These are phyloP conservation scores for Apamea anceps DNA, from an alignment of 2,888 invertebrate species.

Conservation along the genomic window DNA sequence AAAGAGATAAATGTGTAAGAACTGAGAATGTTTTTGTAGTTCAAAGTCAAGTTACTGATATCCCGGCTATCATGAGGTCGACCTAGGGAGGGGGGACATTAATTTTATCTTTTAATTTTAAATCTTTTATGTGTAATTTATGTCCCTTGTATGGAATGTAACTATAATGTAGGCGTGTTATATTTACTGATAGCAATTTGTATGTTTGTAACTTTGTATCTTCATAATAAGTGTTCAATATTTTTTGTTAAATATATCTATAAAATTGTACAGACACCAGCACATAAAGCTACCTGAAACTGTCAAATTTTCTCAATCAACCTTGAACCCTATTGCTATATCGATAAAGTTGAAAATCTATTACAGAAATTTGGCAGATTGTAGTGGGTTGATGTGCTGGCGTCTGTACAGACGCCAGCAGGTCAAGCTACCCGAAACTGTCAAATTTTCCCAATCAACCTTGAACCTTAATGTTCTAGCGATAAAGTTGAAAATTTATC, in stretches of 20 bases:
- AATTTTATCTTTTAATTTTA: slow-evolving; percentile 7
- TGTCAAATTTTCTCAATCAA: too few relatives aligned
- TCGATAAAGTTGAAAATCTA: too few relatives aligned
- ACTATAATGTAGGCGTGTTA: slow-evolving; percentile 9
- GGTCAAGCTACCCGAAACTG: too few relatives aligned
- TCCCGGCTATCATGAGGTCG: slow-evolving; percentile 11
- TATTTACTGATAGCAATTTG: slow-evolving; percentile 18
- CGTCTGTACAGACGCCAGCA: too few relatives aligned
- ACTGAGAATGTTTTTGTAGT: slow-evolving; percentile 33
- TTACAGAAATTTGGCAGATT: too few relatives aligned
- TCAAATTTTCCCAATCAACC: too few relatives aligned
- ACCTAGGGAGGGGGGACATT: slow-evolving; percentile 3
- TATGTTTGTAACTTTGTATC: slow-evolving; percentile 34
- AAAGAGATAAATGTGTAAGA: slow-evolving; percentile 28
- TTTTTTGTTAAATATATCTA: background rate
- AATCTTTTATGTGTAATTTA: slow-evolving; percentile 15
- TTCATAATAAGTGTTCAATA: slow-evolving; percentile 3
- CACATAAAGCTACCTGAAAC: too few relatives aligned
- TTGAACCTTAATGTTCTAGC: too few relatives aligned
- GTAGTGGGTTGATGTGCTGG: too few relatives aligned
- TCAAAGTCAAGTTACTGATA: slow-evolving; percentile 45
- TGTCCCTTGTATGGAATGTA: background rate
- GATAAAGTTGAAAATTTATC: too few relatives aligned
- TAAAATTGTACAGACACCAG: too few relatives aligned
- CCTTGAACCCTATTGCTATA: too few relatives aligned